Evolutionary conservation across 2,797 vertebrate species (phyloP), one percentile per base, ranked within the genome.

Genomic region (Manis javanica): DNA sequence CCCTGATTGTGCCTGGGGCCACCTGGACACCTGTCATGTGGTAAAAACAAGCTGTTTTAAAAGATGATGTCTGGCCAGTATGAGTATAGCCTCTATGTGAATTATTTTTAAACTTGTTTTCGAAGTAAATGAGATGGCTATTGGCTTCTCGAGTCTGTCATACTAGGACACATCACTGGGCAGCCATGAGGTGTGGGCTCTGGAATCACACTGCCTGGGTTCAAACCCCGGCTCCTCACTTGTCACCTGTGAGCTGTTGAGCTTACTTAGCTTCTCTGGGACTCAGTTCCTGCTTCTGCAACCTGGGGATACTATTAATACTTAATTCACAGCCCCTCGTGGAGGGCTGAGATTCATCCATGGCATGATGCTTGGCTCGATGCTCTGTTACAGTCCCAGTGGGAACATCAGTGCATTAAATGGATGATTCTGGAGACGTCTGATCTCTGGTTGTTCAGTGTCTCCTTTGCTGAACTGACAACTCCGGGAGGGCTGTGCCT

Each of bases 11-110:
- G 96, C 90, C 89, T 0, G 12, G 72, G 59, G 88, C 91, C 85
- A 92, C 59, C 31, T 3, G 4, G 78, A 96, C 91, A 97, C 97
- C 92, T 96, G 94, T 95, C 26, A n/a, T 77, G 64, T 89, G 78
- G 85, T 92, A 46, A 90, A 96, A 95, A 95, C 92, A 95, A 95
- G 95, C 95, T 77, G 85, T 81, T 96, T 95, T 88, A 83, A 91
- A 94, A 91, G 94, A 89, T 46, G 34, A 39, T 83, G 55, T 79
- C 94, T 96, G 85, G 85, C 39, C 46, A 55, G 42, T 26, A 7
- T 69, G 39, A 95, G 4, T 29, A 16, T 14, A 39, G 74, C n/a
- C n/a, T 84, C 74, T 26, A 11, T 63, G 31, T 84, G 94, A 75
- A 84, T 90, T 78, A 66, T 68, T 72, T 96, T 94, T 57, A 90